Percentiles rank a stretch among this genome's conserved stretches.
Conservation (phyloP, 2,113 vertebrate genomes). For the Notarius quadriscutis region DNA sequence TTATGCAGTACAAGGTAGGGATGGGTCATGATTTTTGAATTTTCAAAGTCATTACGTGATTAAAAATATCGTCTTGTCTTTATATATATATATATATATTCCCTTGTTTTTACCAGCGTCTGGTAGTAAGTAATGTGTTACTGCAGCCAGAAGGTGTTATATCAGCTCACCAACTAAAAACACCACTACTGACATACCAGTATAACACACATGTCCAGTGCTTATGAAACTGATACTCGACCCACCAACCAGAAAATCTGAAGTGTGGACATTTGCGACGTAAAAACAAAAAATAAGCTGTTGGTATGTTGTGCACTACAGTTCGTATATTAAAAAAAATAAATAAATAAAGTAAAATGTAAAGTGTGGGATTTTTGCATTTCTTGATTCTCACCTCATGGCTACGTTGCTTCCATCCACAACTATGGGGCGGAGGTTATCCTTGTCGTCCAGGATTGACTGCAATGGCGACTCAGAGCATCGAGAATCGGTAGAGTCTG, state of each 20-base stretch:
- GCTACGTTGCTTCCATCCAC: slow-evolving; percentile 97
- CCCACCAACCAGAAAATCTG: not conserved
- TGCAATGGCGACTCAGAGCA: slow-evolving; percentile 84
- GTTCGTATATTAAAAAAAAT: not conserved
- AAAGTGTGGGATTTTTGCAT: not conserved
- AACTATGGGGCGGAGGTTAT: slow-evolving; percentile 91
- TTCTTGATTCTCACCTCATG: slow-evolving; percentile 84
- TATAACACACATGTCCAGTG: not conserved
- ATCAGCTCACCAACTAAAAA: not conserved
- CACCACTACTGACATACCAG: not conserved
- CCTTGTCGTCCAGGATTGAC: slow-evolving; percentile 80
- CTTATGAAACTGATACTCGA: not conserved
- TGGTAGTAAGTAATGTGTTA: not conserved
- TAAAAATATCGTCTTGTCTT: too few relatives aligned
- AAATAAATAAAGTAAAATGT: not conserved
- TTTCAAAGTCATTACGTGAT: too few relatives aligned
- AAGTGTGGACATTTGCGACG: not conserved
- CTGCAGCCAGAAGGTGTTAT: not conserved
- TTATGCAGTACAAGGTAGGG: not conserved
- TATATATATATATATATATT: too few relatives aligned
- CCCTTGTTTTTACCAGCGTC: too few relatives aligned
- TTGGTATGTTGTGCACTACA: not conserved
- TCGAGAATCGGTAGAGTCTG: slow-evolving; percentile 78
- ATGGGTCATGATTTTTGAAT: too few relatives aligned
- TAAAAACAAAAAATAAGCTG: not conserved